These are phyloP conservation scores for Stomatorhinus ivindoensis DNA, from an alignment of 2,113 vertebrate genomes.

Conservation along the genomic window DNA sequence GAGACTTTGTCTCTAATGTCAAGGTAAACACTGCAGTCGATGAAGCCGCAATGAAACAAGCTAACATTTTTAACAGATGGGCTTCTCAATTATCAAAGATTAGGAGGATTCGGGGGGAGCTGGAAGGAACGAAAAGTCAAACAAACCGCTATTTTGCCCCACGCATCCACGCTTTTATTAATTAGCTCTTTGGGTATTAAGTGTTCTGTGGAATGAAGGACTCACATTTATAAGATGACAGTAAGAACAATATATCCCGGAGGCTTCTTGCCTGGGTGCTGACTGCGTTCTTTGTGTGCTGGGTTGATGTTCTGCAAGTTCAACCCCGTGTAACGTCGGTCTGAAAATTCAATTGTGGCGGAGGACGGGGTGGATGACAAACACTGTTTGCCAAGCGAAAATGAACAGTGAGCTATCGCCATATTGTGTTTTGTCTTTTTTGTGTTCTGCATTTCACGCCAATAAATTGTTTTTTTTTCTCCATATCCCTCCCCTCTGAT, in stretches of 20 bases:
- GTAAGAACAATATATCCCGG: neutral
- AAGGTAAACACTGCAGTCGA: neutral
- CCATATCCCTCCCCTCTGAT: neutral
- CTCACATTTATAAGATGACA: neutral
- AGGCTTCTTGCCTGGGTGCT: neutral
- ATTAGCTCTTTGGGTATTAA: neutral
- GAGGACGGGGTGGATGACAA: neutral
- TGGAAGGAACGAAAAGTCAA: neutral
- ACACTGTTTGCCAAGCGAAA: neutral
- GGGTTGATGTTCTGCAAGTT: neutral
- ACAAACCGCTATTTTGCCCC: neutral
- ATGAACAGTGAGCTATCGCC: constrained; percentile 7
- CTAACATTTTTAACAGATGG: constrained; percentile 17
- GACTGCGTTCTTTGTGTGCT: neutral
- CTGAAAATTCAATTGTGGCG: neutral
- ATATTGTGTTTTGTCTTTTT: constrained; percentile 2
- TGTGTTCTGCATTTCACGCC: neutral
- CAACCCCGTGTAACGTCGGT: neutral
- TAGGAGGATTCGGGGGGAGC: neutral
- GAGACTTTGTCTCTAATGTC: constrained; percentile 10
- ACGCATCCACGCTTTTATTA: constrained; percentile 3
- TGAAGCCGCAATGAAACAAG: neutral
- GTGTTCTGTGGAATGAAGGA: neutral
- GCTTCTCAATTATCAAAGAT: constrained; percentile 7
- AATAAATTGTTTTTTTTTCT: constrained; percentile 8